phyloP scores from a whole-genome alignment of 1,140 invertebrate species.

The Monomorium pharaonis region DNA sequence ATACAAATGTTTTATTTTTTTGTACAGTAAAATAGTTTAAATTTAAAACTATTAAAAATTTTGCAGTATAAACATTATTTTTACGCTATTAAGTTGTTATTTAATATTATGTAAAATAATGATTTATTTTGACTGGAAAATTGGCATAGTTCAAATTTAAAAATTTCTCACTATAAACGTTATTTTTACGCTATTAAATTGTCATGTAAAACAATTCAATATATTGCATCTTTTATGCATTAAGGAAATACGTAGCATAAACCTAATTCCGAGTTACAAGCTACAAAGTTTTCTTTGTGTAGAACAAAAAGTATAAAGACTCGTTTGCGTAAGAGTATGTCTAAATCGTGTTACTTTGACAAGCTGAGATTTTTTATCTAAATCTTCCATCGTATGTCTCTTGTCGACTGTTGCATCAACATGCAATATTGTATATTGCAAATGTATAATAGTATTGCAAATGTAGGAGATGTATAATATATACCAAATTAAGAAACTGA shows the following conservation, averaged over 20 bases:
- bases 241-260: background rate
- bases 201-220: background rate
- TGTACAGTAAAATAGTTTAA: too few species aligned
- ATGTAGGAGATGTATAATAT: background rate
- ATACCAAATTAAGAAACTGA: background rate
- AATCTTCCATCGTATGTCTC: slow-evolving; percentile 31
- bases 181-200: background rate
- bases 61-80: background rate
- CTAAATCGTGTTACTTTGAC: slow-evolving; percentile 21
- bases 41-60: background rate
- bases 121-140: too few species aligned
- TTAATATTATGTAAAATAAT: too few species aligned
- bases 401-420: slow-evolving; percentile 3
- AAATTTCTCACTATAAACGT: background rate
- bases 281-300: slow-evolving; percentile 18
- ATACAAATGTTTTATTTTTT: too few species aligned
- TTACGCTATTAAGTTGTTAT: background rate
- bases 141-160: background rate
- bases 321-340: slow-evolving; percentile 33
- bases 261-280: slow-evolving; percentile 13
- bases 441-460: too few species aligned
- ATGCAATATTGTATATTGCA: slow-evolving; percentile 12
- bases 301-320: slow-evolving; percentile 22
- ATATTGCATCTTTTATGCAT: background rate
- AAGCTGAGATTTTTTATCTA: slow-evolving; percentile 8